Base-by-base conservation (phyloP, 2,113 vertebrate species). In the Cichladusa arquata region DNA sequence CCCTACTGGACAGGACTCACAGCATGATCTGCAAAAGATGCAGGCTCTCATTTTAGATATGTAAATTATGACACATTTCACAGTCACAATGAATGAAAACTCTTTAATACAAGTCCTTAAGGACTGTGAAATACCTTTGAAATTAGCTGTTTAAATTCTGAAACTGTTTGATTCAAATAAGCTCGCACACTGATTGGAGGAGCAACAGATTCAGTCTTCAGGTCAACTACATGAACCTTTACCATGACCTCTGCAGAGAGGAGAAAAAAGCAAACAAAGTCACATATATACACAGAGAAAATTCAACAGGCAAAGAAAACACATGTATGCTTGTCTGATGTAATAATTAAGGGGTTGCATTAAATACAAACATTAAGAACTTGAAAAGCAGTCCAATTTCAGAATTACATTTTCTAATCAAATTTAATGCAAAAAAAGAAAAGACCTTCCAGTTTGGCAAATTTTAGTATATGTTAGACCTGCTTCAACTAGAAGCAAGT, bases 131-230 rank as follows among this genome's bases (percentile, higher is more conserved):
- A 89, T 97, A 99, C 99, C 99, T 99, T 99, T 96, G 99, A 98
- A 97, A 99, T 99, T 34, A 99, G 98, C 92, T 99, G 98, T 93
- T 99, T 99, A 96, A 99, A 99, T 95, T 99, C 99, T 81, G 97
- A 98, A 97, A 99, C 98, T 11, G 98, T 99, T 96, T 99, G 99
- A 97, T 99, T 99, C 96, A 99, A 98, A 96, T 99, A 99, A 26
- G 99, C 99, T 84, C 99, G 98, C 42, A 99, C 98, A 25, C 99
- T 99, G 97, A 99, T 88, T 28, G 99, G 98, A 96, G 98, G 82
- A 94, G 98, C 98, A 72, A 99, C 99, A 84, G 98, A 98, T 95
- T 99, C 99, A 24, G 96, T 98, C 97, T 99, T 99, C 54, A 99
- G 97, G 96, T 99, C 98, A 80, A 99, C 99, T 88, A 99, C 97